Evolutionary conservation across 2,888 invertebrate genomes (phyloP), one percentile per base, ranked within the genome.

Genomic region (Sialis fuliginosa): DNA sequence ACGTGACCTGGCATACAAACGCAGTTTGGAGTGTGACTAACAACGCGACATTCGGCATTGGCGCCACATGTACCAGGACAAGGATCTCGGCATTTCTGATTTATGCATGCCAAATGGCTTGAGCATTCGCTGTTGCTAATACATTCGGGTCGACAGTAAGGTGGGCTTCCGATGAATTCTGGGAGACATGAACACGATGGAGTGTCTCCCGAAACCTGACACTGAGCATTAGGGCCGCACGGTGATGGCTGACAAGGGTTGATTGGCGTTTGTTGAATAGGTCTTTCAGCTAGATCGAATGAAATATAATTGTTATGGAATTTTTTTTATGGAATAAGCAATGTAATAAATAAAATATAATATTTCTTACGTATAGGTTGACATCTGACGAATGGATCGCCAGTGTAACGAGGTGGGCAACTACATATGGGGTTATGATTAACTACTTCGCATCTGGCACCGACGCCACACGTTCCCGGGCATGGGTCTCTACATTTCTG

Each of bases 121-220:
- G 76, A 55, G 59, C 85, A 85, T 61, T 84, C 84, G 39, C 77
- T 72, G 61, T 76, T 83, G 5, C 75, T 72, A 9, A 79, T 73
- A 60, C 85, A 85, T 66, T 83, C 81, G 4, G 82, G 82, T 54
- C 77, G 68, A 58, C 82, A 82, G 51, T 79, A 79, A n/a, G 80
- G 78, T 43, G 81, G 78, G 44, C 74, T 64, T 32, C 81, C 81
- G 6, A 68, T 65, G 55, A 72, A 79, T 45, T 72, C 72, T 1
- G 73, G 66, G 41, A 75, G 59, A 57, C 82, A 82, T 9, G 69
- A 68, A 56, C 81, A 81, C 10, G 71, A 63, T 1, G 76, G 74
- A 50, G 74, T 70, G 33, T 69, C 67, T 45, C 68, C 65, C 1
- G 68, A 58, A 44, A 66, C 69, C 51, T 60, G 63, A 50, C 79